phyloP scores from a whole-genome alignment of 2,113 vertebrate genomes.

The Sterrhoptilus dennistouni region DNA sequence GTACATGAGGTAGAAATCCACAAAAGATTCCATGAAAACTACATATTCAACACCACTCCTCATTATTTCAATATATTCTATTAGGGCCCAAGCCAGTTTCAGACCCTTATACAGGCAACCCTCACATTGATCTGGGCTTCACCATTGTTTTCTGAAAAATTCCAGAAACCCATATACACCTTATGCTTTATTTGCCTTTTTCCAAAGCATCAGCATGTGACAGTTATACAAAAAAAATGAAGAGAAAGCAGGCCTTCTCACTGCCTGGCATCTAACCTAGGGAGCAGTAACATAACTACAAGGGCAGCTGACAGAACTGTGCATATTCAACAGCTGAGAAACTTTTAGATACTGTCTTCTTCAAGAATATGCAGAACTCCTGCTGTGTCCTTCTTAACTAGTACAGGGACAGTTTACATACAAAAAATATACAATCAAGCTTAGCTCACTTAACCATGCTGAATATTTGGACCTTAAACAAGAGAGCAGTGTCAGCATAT shows the following conservation, averaged over 20 bases:
- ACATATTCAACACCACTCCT: background rate
- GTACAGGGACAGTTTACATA: background rate
- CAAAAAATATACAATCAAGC: background rate
- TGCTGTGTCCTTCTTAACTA: background rate
- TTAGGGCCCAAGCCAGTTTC: background rate
- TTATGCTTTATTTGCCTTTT: background rate
- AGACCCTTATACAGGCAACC: background rate
- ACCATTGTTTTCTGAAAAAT: background rate
- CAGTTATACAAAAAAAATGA: background rate
- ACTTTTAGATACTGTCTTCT: background rate
- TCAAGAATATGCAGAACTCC: background rate
- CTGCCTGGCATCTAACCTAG: background rate
- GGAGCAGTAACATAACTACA: background rate
- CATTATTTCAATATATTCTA: background rate
- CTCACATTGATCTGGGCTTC: background rate
- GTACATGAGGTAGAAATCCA: background rate
- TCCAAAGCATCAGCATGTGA: background rate
- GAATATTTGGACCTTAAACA: background rate
- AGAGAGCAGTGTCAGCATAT: background rate
- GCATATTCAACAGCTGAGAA: background rate
- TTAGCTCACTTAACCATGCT: background rate
- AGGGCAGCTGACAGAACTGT: background rate
- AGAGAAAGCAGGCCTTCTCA: background rate
- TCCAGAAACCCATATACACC: background rate
- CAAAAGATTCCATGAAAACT: background rate